phyloP scores from a whole-genome alignment of 2,797 vertebrate species.

The Mus caroli region DNA sequence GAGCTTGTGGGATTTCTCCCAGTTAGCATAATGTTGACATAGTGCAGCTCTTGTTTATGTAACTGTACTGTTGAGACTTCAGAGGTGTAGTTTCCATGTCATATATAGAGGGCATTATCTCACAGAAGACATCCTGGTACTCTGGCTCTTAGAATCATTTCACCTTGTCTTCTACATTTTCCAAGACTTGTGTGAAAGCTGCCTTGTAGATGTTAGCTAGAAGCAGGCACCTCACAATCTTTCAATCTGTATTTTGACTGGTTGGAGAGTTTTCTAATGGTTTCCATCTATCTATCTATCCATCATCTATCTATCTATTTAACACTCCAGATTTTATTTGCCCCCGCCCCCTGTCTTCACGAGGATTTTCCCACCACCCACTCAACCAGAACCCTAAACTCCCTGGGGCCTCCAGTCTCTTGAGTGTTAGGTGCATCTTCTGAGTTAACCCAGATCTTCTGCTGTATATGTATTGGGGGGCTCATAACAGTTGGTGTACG shows the following conservation, averaged over 20 bases:
- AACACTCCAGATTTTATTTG: no score
- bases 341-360: no score
- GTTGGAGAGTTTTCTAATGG: neutral
- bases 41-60: neutral
- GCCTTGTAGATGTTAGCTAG: neutral
- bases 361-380: no score
- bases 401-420: no score
- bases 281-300: no score
- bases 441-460: no score
- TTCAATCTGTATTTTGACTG: neutral
- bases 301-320: no score
- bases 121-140: neutral
- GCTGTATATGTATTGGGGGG: no score
- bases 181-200: neutral
- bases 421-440: no score
- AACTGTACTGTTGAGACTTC: neutral
- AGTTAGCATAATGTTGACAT: neutral
- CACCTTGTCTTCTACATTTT: neutral
- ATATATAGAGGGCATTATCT: neutral
- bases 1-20: no score
- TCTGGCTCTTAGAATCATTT: neutral
- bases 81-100: neutral
- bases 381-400: no score
- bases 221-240: neutral
- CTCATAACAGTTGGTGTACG: no score